These are phyloP conservation scores for Ceriagrion tenellum DNA, from an alignment of 2,888 invertebrate species.

Conservation along the genomic window DNA sequence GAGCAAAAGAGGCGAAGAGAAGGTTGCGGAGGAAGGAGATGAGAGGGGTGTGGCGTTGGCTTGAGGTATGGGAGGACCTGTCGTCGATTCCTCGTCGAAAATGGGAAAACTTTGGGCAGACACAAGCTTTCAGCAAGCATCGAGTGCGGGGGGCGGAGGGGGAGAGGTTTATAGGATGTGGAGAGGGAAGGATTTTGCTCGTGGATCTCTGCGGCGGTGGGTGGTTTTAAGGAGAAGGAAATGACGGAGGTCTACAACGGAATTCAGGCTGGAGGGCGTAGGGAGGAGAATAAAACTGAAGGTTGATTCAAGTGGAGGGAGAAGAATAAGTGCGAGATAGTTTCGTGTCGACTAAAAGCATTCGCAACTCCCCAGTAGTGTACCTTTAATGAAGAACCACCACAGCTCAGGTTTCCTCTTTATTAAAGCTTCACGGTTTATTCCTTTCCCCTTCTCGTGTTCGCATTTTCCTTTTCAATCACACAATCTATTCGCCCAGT, in stretches of 20 bases:
- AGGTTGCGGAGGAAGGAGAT: background rate
- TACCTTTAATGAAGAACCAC: background rate
- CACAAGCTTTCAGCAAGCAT: constrained; percentile 60
- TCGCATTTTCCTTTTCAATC: background rate
- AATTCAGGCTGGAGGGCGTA: background rate
- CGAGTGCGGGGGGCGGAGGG: background rate
- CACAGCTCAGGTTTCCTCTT: background rate
- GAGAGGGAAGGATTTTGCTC: background rate
- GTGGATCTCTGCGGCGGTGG: too few relatives aligned
- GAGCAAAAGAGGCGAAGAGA: background rate
- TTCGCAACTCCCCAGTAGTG: background rate
- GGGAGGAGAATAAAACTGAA: background rate
- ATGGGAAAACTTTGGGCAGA: constrained; percentile 58
- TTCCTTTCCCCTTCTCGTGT: background rate
- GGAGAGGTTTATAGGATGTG: background rate
- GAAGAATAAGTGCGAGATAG: background rate
- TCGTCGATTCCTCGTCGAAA: constrained; percentile 60
- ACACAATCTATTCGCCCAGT: background rate
- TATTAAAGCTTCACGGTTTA: background rate
- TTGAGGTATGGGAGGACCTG: background rate
- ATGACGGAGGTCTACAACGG: background rate
- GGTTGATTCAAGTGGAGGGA: background rate
- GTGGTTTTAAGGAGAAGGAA: background rate
- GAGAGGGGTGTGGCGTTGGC: background rate
- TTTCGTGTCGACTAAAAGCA: constrained; percentile 4